A percentile compares a stretch with the other conserved stretches of the same genome.
phyloP scores from a whole-genome alignment of 2,888 invertebrate species.

The Macrosoma leucophasiata region DNA sequence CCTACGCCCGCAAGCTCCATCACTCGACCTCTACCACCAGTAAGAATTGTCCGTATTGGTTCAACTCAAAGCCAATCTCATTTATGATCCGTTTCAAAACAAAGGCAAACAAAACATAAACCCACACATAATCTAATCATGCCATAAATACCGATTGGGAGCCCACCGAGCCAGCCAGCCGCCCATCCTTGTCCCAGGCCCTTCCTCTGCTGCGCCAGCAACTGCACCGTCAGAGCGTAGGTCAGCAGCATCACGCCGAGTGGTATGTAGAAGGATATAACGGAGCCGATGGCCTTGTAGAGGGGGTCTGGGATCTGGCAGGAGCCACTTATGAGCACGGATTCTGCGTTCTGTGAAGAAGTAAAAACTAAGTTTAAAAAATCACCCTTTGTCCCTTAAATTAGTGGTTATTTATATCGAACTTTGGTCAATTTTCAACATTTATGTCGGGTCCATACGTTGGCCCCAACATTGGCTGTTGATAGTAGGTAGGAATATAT shows the following conservation, averaged over 20 bases:
- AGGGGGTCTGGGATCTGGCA: slow-evolving; percentile 92
- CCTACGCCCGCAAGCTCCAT: no score
- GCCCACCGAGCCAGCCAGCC: slow-evolving; percentile 83
- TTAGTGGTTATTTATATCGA: no score
- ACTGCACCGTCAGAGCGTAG: slow-evolving; percentile 92
- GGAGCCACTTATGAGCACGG: slow-evolving; percentile 87
- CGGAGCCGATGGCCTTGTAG: slow-evolving; percentile 94
- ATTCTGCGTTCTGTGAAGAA: slow-evolving; percentile 83
- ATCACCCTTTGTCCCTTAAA: no score
- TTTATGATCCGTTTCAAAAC: no score
- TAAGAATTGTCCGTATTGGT: no score
- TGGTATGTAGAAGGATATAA: slow-evolving; percentile 97
- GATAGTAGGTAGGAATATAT: no score
- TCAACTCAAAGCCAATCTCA: no score
- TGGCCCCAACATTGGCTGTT: no score
- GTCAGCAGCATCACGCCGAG: slow-evolving; percentile 95
- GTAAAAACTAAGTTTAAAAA: slow-evolving; percentile 5
- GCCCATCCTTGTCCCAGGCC: slow-evolving; percentile 82
- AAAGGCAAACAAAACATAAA: not conserved
- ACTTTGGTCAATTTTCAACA: no score
- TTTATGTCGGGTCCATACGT: no score
- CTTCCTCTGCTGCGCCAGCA: slow-evolving; percentile 89
- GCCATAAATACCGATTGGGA: slow-evolving; percentile 67
- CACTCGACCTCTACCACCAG: no score
- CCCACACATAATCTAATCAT: slow-evolving; percentile 10